Conservation (phyloP, 2,797 vertebrate genomes). For the Eulemur rubriventer region DNA sequence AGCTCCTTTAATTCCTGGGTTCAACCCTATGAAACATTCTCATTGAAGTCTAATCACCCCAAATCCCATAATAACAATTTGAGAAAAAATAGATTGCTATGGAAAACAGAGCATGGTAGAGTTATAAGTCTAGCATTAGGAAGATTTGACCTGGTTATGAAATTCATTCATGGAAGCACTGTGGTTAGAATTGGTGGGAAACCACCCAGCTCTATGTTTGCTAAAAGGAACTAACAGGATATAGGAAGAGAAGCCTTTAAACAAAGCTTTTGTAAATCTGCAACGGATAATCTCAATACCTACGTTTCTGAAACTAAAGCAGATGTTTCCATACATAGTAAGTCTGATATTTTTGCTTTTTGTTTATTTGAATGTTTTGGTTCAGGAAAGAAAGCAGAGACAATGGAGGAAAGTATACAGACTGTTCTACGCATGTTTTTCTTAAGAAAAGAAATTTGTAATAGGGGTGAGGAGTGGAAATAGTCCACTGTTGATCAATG, state of each 20-base stretch:
- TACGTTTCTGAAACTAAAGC: neutral
- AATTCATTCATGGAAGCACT: slow-evolving; percentile 58
- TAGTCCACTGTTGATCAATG: neutral
- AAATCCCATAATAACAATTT: slow-evolving; percentile 76
- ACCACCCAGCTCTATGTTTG: neutral
- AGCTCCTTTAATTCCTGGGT: slow-evolving; percentile 66
- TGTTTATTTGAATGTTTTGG: slow-evolving; percentile 3
- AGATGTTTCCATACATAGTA: neutral
- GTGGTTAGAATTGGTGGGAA: slow-evolving; percentile 55
- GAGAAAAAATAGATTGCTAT: slow-evolving; percentile 51
- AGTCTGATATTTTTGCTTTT: neutral
- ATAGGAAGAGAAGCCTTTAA: neutral
- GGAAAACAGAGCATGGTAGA: slow-evolving; percentile 57
- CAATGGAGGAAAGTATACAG: neutral
- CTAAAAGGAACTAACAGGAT: neutral
- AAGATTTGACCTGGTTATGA: slow-evolving; percentile 69
- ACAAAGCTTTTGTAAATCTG: neutral
- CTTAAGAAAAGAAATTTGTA: slow-evolving; percentile 7
- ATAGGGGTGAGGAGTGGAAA: neutral
- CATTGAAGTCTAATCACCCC: slow-evolving; percentile 71
- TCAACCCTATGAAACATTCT: slow-evolving; percentile 61
- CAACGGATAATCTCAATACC: neutral
- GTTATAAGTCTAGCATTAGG: slow-evolving; percentile 53
- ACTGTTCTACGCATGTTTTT: neutral
- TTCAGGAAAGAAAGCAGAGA: slow-evolving; percentile 31